phyloP scores from a whole-genome alignment of 1,140 invertebrate species.

The Samia ricini region DNA sequence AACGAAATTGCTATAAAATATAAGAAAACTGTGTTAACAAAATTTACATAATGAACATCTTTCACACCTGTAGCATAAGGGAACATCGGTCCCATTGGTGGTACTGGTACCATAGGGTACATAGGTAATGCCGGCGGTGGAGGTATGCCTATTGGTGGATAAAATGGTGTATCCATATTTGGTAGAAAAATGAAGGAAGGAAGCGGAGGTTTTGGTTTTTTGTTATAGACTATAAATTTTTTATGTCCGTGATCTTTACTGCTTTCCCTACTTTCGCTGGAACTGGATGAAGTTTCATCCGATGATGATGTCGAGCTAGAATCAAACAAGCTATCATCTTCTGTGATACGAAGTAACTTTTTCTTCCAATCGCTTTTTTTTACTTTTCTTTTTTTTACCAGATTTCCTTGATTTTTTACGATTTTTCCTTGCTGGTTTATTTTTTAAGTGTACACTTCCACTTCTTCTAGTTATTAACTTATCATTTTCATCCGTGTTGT shows the following conservation, averaged over 20 bases:
- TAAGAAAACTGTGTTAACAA: too few species aligned
- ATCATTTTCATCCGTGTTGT: constrained; percentile 44
- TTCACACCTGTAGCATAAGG: constrained; percentile 14
- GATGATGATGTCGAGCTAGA: constrained; percentile 36
- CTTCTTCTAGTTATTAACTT: constrained; percentile 39
- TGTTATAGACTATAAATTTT: constrained; percentile 58
- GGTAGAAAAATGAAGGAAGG: constrained; percentile 67
- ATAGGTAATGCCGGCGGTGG: constrained; percentile 52
- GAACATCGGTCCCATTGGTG: constrained; percentile 38
- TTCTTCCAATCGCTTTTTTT: constrained; percentile 34
- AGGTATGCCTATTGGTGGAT: constrained; percentile 55
- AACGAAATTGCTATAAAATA: not conserved
- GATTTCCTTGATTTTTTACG: constrained; percentile 28
- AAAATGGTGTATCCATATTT: constrained; percentile 57
- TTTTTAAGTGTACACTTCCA: constrained; percentile 12
- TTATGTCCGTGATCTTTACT: constrained; percentile 50
- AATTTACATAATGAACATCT: too few species aligned
- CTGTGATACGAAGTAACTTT: constrained; percentile 52
- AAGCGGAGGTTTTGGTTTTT: constrained; percentile 50
- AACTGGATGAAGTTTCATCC: constrained; percentile 15
- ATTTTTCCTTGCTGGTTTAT: constrained; percentile 30
- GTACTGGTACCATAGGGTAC: constrained; percentile 61
- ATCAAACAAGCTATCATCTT: constrained; percentile 61
- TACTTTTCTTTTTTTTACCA: constrained; percentile 33
- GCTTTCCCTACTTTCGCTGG: constrained; percentile 16